Base-by-base conservation (phyloP, 2,113 vertebrate species). In the Chamaea fasciata region DNA sequence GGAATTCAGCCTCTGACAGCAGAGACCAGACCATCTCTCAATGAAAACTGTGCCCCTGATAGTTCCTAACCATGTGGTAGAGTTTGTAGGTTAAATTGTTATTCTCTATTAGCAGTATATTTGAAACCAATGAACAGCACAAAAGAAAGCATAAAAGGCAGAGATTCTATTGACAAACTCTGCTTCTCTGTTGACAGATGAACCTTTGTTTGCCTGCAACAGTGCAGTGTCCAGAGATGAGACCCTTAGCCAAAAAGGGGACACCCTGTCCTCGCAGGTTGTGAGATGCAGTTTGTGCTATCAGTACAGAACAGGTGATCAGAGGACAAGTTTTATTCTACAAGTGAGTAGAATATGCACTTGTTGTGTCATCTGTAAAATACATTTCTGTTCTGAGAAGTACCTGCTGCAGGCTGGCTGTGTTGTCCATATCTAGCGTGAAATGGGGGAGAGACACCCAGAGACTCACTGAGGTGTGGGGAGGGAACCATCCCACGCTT, bases 201-300 rank as follows among this genome's bases (percentile, higher is more conserved):
- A 10, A 35, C 12, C 74, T 94, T 89, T 95, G 83, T 97, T 94
- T 96, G 77, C 16, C 56, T 74, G 50, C 31, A 64, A 1, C 42
- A 74, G 46, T 62, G 31, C 16, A 8, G 15, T 77, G 28, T 65
- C 37, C 11, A 31, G 44, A 80, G n/a, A 8, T 77, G 56, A 39
- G 59, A 80, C 21, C 37, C 11, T 49, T 83, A 41, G 87, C 70
- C 64, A 79, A 68, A 71, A 78, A 68, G 11, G 41, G 75, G 55
- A 13, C 57, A 63, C 33, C 2, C 16, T 69, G 60, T 79, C 64
- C 68, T 83, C 5, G 2, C 27, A 87, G 49, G 42, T 46, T 4
- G 3, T 2, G 18, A 87, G 55, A 37, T 76, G 41, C 46, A 67
- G 60, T 69, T 64, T 83, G 44, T 59, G 35, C 42, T 33, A 19